Evolutionary conservation across 1,140 invertebrate species (phyloP).

Genomic region (Drosophila pruinosa): DNA sequence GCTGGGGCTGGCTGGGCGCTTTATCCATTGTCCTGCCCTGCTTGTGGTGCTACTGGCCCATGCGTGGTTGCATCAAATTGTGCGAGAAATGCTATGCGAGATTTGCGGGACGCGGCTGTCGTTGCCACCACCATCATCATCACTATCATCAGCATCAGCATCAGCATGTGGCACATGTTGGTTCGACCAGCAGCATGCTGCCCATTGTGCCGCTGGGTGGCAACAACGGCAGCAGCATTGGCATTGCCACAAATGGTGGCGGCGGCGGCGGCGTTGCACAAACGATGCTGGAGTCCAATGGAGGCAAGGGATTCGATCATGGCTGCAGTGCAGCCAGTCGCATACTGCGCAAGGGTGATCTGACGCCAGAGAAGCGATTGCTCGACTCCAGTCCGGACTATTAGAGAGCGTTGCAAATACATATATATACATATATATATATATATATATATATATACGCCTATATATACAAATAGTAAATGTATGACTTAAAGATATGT

Average conservation of each 20-base stretch:
- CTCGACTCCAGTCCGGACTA: slow-evolving; percentile 84
- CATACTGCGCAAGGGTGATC: slow-evolving; percentile 75
- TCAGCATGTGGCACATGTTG: slow-evolving; percentile 32
- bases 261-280: slow-evolving; percentile 15
- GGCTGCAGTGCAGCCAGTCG: slow-evolving; percentile 75
- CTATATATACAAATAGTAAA: slow-evolving; percentile 34
- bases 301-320: slow-evolving; percentile 68
- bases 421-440: slow-evolving; percentile 6
- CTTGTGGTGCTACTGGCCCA: slow-evolving; percentile 95
- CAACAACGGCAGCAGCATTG: neutral
- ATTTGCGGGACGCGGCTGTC: slow-evolving; percentile 87
- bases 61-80: slow-evolving; percentile 90
- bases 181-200: slow-evolving; percentile 79
- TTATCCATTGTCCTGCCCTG: slow-evolving; percentile 93
- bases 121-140: slow-evolving; percentile 82
- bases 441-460: slow-evolving; percentile 8
- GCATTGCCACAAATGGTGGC: neutral
- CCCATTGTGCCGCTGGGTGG: slow-evolving; percentile 81
- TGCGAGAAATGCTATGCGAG: slow-evolving; percentile 92
- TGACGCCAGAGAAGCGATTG: slow-evolving; percentile 85
- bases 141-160: slow-evolving; percentile 11
- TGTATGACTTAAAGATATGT: slow-evolving; percentile 46
- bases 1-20: slow-evolving; percentile 93
- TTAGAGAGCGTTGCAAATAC: slow-evolving; percentile 50
- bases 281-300: no score